Percentiles rank a stretch among this genome's conserved stretches.
phyloP scores from a whole-genome alignment of 2,797 vertebrate species.

The Sphaeramia orbicularis region DNA sequence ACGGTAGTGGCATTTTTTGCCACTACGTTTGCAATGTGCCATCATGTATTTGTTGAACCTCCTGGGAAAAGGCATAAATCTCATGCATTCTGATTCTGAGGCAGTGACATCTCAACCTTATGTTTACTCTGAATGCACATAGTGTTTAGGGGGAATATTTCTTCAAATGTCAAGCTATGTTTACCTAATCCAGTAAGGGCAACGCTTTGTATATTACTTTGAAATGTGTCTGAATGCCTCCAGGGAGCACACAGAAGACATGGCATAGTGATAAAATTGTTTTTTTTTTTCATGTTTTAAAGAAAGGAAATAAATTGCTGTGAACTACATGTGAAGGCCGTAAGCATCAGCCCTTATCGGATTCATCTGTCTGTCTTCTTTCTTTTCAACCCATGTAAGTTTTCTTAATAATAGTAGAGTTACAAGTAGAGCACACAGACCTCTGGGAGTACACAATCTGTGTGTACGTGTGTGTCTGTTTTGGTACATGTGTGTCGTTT shows the following conservation, averaged over 20 bases:
- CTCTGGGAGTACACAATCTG: conserved; percentile 13
- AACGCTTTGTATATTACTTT: conserved; percentile 10
- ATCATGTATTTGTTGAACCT: not conserved
- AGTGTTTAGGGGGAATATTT: conserved; percentile 5
- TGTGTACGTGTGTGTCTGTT: conserved; percentile 7
- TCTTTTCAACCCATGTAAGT: not conserved
- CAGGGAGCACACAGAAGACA: conserved; percentile 18
- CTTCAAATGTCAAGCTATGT: conserved; percentile 28
- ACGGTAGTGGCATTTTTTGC: too few relatives aligned
- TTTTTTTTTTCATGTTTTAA: conserved; percentile 23
- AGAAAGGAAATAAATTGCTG: conserved; percentile 7
- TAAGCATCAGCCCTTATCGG: conserved; percentile 8
- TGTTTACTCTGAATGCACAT: conserved; percentile 6
- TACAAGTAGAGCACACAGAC: conserved; percentile 23
- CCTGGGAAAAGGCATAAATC: conserved; percentile 1
- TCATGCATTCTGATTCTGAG: not conserved
- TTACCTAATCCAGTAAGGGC: not conserved
- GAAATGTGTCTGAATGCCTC: not conserved
- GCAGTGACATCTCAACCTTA: not conserved
- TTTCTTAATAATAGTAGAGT: conserved; percentile 15
- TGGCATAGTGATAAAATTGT: conserved; percentile 29
- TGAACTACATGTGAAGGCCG: conserved; percentile 15
- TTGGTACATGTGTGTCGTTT: conserved; percentile 41
- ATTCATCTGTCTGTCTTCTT: conserved; percentile 10
- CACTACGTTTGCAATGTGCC: too few relatives aligned